phyloP scores from a whole-genome alignment of 2,113 vertebrate species.

The Rousettus leschenaultii region DNA sequence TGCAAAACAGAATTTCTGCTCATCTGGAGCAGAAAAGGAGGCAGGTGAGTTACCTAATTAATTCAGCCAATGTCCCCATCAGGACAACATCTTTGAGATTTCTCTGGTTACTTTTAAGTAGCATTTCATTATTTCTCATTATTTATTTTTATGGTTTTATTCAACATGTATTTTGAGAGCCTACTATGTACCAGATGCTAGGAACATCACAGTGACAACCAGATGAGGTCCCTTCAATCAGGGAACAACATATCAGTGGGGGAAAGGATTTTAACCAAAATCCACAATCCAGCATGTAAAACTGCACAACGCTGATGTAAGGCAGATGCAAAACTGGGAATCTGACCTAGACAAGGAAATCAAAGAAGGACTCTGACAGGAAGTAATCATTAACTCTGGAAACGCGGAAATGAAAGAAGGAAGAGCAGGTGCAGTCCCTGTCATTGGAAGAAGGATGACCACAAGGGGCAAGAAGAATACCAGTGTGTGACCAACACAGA shows the following conservation, averaged over 20 bases:
- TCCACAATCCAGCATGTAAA: background rate
- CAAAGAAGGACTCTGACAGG: background rate
- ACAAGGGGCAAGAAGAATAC: background rate
- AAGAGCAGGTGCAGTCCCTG: background rate
- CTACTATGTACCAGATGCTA: background rate
- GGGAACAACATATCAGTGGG: background rate
- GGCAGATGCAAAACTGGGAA: background rate
- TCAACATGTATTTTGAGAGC: background rate
- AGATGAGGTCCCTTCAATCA: background rate
- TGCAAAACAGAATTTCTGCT: slow-evolving; percentile 14
- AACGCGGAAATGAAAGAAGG: background rate
- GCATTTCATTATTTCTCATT: background rate
- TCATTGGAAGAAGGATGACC: background rate
- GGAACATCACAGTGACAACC: background rate
- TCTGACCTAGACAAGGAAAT: background rate
- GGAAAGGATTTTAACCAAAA: background rate
- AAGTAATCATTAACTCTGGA: background rate
- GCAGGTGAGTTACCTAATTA: background rate
- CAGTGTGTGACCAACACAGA: background rate
- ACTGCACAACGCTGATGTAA: background rate
- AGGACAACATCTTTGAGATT: background rate
- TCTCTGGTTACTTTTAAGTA: background rate
- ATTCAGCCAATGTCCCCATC: background rate
- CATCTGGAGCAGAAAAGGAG: background rate
- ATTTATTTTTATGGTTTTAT: background rate